phyloP scores from a whole-genome alignment of 2,113 vertebrate genomes.

The Mastomys natalensis region DNA sequence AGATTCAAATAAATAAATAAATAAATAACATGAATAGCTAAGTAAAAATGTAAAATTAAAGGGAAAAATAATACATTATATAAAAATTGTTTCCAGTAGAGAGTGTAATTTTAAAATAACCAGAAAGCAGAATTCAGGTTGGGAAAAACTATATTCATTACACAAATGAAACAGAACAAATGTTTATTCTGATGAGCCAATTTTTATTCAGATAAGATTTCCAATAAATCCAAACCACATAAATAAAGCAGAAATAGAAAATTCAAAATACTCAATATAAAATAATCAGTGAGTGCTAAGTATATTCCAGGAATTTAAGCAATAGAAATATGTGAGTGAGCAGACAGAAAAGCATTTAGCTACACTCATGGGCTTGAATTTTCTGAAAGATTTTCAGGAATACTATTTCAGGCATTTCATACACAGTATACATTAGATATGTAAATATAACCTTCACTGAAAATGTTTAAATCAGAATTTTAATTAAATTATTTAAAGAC shows the following conservation, averaged over 20 bases:
- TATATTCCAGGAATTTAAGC: not conserved
- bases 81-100: not conserved
- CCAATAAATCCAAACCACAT: not conserved
- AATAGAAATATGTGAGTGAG: not conserved
- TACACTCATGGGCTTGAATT: not conserved
- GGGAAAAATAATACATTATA: not conserved
- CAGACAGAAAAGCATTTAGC: not conserved
- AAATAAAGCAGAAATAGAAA: not conserved
- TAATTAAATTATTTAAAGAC: not conserved
- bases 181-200: not conserved
- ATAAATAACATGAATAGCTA: not conserved
- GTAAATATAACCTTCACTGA: not conserved
- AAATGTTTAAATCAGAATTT: not conserved
- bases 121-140: not conserved
- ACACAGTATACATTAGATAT: not conserved
- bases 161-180: not conserved
- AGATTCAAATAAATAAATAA: not conserved
- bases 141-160: not conserved
- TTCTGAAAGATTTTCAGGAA: not conserved
- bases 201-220: not conserved
- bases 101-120: not conserved
- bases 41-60: not conserved
- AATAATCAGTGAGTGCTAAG: not conserved
- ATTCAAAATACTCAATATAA: not conserved
- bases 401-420: not conserved